These are phyloP conservation scores for Thereva nobilitata DNA, from an alignment of 2,888 invertebrate species.

Conservation along the genomic window DNA sequence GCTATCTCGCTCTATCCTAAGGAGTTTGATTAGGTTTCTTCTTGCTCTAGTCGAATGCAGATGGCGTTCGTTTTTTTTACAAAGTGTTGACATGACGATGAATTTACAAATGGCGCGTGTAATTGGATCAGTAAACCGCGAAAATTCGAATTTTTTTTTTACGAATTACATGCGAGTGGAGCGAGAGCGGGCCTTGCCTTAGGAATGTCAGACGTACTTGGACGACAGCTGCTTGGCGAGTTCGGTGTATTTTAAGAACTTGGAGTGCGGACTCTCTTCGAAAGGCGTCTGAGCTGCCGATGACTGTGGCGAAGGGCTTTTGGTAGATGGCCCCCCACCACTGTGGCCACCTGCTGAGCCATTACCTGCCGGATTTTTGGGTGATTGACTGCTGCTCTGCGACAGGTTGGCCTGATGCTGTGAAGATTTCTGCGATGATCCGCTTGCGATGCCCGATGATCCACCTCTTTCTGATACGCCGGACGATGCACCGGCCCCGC, in stretches of 20 bases:
- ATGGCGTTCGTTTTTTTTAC: conserved; percentile 13
- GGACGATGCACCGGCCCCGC: conserved; percentile 59
- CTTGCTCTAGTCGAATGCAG: not conserved
- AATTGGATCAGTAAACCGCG: conserved; percentile 7
- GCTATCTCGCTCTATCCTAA: conserved; percentile 21
- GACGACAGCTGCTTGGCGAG: conserved; percentile 97
- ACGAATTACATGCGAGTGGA: conserved; percentile 5
- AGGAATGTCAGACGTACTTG: conserved; percentile 81
- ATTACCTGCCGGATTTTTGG: conserved; percentile 28
- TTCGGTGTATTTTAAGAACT: conserved; percentile 98
- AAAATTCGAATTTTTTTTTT: conserved; percentile 11
- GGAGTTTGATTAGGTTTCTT: not conserved
- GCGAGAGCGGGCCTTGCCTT: conserved; percentile 27
- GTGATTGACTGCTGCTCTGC: conserved; percentile 39
- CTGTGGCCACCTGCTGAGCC: conserved; percentile 12
- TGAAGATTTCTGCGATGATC: not conserved
- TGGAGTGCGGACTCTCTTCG: conserved; percentile 93
- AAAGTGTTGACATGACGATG: conserved; percentile 22
- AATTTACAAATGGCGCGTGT: conserved; percentile 39
- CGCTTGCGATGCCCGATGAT: conserved; percentile 31
- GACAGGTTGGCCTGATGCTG: conserved; percentile 4
- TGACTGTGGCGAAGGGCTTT: conserved; percentile 42
- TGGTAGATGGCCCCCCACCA: conserved; percentile 20
- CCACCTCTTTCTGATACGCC: conserved; percentile 39
- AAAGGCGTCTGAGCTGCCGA: conserved; percentile 63